These are phyloP conservation scores for Corapipo altera DNA, from an alignment of 2,113 vertebrate species.

Conservation along the genomic window DNA sequence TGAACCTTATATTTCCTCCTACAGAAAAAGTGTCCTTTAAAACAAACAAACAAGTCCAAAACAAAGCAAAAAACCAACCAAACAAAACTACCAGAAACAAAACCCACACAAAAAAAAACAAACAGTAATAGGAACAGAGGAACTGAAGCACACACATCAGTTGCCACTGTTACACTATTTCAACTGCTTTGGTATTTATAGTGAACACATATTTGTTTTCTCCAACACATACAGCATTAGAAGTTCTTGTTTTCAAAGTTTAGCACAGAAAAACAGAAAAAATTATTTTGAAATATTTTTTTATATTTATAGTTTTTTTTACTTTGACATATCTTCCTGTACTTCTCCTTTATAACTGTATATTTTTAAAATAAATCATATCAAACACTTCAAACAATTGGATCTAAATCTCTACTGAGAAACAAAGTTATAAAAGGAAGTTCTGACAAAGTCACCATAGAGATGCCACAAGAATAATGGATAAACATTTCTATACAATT, in stretches of 20 bases:
- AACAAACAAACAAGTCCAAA: neutral
- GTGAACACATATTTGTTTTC: neutral
- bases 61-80: neutral
- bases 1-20: neutral
- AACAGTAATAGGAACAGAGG: neutral
- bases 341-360: neutral
- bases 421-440: neutral
- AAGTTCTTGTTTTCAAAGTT: neutral
- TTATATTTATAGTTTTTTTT: neutral
- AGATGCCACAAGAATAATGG: neutral
- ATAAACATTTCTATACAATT: neutral
- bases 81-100: neutral
- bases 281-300: neutral
- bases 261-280: neutral
- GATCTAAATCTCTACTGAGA: neutral
- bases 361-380: neutral
- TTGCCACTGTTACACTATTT: neutral
- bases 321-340: neutral
- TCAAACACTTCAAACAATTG: neutral
- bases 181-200: neutral
- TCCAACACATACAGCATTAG: neutral
- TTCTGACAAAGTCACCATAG: neutral
- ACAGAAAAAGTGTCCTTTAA: neutral
- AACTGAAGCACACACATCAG: neutral
- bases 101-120: neutral